Evolutionary conservation across 2,888 invertebrate genomes (phyloP), one percentile per base, ranked within the genome.

Genomic region (Lutraria lutraria): DNA sequence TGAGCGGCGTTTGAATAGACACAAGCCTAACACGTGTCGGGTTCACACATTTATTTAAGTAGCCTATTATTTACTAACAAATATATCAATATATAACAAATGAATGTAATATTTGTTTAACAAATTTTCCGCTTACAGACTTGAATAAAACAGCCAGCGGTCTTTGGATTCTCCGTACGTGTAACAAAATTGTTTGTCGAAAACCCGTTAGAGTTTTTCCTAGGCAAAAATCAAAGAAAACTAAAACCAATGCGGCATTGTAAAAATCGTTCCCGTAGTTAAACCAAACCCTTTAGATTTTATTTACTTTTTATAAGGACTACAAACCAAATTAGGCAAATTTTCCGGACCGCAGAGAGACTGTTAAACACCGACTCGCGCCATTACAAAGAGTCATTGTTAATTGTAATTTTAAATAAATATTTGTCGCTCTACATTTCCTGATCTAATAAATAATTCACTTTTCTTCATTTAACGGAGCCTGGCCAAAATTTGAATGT

Each of bases 1-100:
- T 86, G 76, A 34, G 53, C 16, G 12, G 8, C 16, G 72, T 29
- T 25, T 82, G 13, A 68, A 76, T 68, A 81, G 53, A 85, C 83
- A 25, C 81, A 21, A 81, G 25, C n/a, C 43, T 19, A 60, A 31
- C 90, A 90, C 86, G 87, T 90, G 90, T 56, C 85, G 31, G 54
- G 52, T 90, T 90, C 90, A 52, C 90, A 90, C 90, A 88, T 88
- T 72, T 87, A 90, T 90, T 90, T 90, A 90, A 56, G 54, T 79
- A 29, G 25, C 21, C 60, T 54, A 72, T 60, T 89, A 82, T 89
- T 89, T 87, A 72, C 79, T 56, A 87, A 87, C 79, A 87, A 87
- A 87, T 87, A 87, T 87, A 87, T 87, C 87, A 83, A 87, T 87
- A 87, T 25, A 60, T 83, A n/a, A 60, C 34, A 25, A 83, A 87